Evolutionary conservation across 2,797 vertebrate genomes (phyloP).

Genomic region (Enteromius treurensis): DNA sequence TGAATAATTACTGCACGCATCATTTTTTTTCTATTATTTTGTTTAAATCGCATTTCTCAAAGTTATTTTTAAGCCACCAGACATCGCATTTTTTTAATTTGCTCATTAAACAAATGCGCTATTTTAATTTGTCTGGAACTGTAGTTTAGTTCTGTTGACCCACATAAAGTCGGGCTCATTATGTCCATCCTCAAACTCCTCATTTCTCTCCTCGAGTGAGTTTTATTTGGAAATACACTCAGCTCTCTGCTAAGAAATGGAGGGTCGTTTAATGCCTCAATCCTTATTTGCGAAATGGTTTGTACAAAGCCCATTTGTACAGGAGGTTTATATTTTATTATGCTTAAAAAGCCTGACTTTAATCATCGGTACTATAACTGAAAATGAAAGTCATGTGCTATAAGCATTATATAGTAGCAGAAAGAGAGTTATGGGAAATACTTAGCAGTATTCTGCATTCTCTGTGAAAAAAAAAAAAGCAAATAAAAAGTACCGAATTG

Average conservation of each 20-base stretch:
- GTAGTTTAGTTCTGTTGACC: slow-evolving; percentile 27
- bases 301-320: slow-evolving; percentile 19
- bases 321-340: slow-evolving; percentile 6
- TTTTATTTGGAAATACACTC: slow-evolving; percentile 40
- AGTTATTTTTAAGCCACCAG: neutral
- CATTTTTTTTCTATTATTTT: neutral
- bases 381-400: slow-evolving; percentile 21
- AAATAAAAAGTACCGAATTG: neutral
- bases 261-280: slow-evolving; percentile 17
- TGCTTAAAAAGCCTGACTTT: slow-evolving; percentile 20
- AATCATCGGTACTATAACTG: neutral
- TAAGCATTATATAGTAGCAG: slow-evolving; percentile 1
- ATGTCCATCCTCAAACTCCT: slow-evolving; percentile 23
- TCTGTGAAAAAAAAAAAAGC: neutral
- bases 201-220: slow-evolving; percentile 30
- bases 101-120: slow-evolving; percentile 22
- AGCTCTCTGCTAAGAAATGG: slow-evolving; percentile 24
- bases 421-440: slow-evolving; percentile 21
- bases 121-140: slow-evolving; percentile 1
- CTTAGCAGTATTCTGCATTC: neutral
- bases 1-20: neutral
- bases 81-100: neutral
- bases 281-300: slow-evolving; percentile 27
- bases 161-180: slow-evolving; percentile 26
- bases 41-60: neutral